Base-by-base conservation (phyloP, 2,888 invertebrate species). In the Dasysyrphus tricinctus region DNA sequence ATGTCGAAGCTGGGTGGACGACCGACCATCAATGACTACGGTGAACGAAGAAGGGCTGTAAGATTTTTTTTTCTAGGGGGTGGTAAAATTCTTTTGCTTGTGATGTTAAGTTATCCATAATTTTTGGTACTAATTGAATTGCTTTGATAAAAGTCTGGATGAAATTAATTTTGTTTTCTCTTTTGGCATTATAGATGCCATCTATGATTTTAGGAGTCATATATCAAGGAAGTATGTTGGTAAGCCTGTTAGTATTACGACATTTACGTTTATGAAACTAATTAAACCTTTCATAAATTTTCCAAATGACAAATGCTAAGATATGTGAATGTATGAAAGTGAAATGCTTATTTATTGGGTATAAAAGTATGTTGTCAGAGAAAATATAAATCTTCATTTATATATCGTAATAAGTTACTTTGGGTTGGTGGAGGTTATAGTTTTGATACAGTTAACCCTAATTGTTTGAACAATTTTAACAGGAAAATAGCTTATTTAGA, bases 51-150 rank as follows among this genome's bases (percentile, higher is more conserved):
- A 34, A 57, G 51, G 24, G 19, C 12, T 65, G 34, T 57, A n/a
- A 72, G n/a, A 24, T 42, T 24, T 57, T 51, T 57, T 57, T 1
- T 3, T 3, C 4, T 11, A 29, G 63, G 32, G 79, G 75, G 34
- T 72, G 70, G 51, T 29, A 39, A 70, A 80, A 42, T 44, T 72
- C 49, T 14, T 67, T 65, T 44, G 39, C 39, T 69, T 39, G 44
- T 59, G 57, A 70, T 39, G 44, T 59, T 51, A 70, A 47, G 74
- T 47, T 69, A 61, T 59, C 70, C 84, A 80, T 42, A 67, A 80
- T 72, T 76, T 65, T 76, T 76, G 65, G 72, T 76, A 72, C 84
- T 84, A 84, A 84, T 84, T 84, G 84, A 84, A 84, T 84, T 65
- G 84, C 84, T 72, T 76, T 44, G 59, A 84, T 80, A 76, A 80